phyloP scores from a whole-genome alignment of 2,888 invertebrate species.

The Pocota personata region DNA sequence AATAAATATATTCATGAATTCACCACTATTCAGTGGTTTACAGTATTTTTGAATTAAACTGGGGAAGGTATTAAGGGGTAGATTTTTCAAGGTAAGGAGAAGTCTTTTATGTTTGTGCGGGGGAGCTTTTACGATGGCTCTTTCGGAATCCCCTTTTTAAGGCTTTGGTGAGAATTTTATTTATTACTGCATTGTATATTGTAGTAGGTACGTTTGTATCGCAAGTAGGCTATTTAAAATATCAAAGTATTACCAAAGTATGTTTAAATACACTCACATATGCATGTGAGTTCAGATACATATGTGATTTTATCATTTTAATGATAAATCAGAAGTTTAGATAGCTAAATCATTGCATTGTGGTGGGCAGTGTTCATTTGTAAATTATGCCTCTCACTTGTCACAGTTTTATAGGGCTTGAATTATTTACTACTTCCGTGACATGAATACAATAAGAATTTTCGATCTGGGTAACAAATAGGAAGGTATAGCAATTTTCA shows the following conservation, averaged over 20 bases:
- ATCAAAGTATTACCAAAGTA: not conserved
- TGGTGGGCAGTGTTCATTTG: not conserved
- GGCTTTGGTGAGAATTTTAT: not conserved
- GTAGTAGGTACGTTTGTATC: not conserved
- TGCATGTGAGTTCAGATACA: not conserved
- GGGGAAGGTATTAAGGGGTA: conserved; percentile 20
- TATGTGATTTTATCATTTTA: not conserved
- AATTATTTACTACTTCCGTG: not conserved
- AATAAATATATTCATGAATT: conserved; percentile 34
- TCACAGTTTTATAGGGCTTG: not conserved
- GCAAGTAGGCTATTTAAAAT: not conserved
- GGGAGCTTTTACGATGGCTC: not conserved
- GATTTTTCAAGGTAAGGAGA: not conserved
- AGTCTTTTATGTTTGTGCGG: not conserved
- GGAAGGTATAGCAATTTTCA: not conserved
- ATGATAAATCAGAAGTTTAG: not conserved
- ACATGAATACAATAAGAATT: not conserved
- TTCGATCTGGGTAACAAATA: not conserved
- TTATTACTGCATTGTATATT: not conserved
- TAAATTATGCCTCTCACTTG: not conserved
- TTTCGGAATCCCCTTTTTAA: not conserved
- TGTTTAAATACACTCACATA: not conserved
- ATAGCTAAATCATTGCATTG: not conserved
- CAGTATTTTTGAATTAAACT: not conserved
- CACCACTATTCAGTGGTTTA: not conserved